Evolutionary conservation across 2,797 vertebrate genomes (phyloP), one percentile per base, ranked within the genome.

Genomic region (Hyperoplus lanceolatus): DNA sequence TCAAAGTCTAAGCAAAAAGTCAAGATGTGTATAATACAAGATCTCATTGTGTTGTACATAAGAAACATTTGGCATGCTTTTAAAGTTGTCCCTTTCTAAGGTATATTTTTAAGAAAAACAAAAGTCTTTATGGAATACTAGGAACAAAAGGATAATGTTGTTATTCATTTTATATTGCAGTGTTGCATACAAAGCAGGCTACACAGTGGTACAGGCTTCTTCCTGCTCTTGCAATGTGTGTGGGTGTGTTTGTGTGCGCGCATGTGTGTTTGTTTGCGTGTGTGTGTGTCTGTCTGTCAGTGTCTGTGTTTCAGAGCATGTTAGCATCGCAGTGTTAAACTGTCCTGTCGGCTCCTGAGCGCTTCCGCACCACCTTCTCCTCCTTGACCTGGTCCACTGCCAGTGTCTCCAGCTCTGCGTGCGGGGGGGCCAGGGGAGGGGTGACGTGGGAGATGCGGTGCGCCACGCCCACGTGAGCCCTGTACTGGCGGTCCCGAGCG

Each of bases 281-380:
- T 73, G 73, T 74, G 83, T 71, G 59, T 71, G 73, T 75, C 29
- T 29, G 29, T 29, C 29, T 29, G 29, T 29, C 29, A 29, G 29
- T 29, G 29, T 29, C 29, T 29, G 75, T 11, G 21, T 96, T 59
- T 41, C 6, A 57, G 45, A 58, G 74, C 42, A 5, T 57, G 60
- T 55, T 57, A 78, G 76, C 79, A 1, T 54, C 64, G 59, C 72
- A 79, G 73, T 50, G 64, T 97, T 95, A 99, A 94, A 98, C 97
- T 96, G 98, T 99, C 94, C 98, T 97, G 95, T 99, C 98, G 0
- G 97, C 88, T 83, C 96, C 97, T 2, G 98, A 96, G 87, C 96
- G 96, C 95, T 99, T 99, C 79, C 97, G 93, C 76, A 95, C 96
- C 21, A 94, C 97, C 90, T 98, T 97, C 77, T 95, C 96, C 10